These are phyloP conservation scores for Morus bassanus DNA, from an alignment of 2,797 vertebrate genomes.

Conservation along the genomic window DNA sequence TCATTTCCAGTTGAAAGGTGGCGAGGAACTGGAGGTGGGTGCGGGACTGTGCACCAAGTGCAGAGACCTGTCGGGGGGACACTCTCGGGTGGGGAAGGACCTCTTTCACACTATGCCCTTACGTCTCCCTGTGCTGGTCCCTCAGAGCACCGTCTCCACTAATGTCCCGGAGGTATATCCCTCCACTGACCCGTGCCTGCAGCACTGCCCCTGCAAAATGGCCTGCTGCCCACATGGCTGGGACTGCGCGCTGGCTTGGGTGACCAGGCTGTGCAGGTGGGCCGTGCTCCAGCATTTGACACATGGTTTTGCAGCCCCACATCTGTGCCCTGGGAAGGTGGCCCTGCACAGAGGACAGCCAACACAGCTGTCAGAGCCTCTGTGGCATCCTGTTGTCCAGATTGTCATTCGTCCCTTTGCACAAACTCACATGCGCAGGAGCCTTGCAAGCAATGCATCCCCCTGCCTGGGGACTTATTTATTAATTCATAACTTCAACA, in stretches of 20 bases:
- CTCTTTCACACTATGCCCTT: neutral
- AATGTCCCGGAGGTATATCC: accelerated
- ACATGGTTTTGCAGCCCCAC: neutral
- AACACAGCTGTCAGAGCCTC: neutral
- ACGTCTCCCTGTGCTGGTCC: neutral
- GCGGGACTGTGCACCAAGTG: neutral
- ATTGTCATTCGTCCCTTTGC: neutral
- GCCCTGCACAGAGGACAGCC: neutral
- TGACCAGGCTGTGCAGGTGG: accelerated
- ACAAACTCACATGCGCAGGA: accelerated
- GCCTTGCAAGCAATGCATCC: neutral
- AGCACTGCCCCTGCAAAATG: accelerated
- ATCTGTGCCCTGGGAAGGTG: neutral
- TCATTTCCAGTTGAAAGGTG: neutral
- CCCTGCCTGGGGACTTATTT: neutral
- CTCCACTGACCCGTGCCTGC: no score
- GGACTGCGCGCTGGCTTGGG: accelerated
- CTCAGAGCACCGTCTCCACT: neutral
- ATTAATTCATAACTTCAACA: neutral
- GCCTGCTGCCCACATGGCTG: neutral
- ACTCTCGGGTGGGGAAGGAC: neutral
- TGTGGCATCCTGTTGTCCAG: neutral
- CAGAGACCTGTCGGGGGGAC: accelerated
- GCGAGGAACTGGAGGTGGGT: neutral
- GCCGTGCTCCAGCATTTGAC: neutral